These are phyloP conservation scores for Hephaestus fuliginosus DNA, from an alignment of 2,797 vertebrate species.

Conservation along the genomic window DNA sequence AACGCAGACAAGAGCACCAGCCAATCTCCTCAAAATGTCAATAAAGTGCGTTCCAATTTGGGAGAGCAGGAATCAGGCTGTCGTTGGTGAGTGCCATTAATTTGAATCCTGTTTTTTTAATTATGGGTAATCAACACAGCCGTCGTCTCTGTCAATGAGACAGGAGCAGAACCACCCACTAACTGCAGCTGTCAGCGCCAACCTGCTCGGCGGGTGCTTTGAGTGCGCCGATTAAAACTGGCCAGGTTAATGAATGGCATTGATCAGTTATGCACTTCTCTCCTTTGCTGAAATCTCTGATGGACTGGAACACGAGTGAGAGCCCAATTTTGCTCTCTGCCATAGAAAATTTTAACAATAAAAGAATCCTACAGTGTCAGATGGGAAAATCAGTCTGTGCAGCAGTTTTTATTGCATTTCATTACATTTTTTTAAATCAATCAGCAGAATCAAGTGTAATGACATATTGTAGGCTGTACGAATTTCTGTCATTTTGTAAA, in stretches of 20 bases:
- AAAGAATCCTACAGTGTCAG: not conserved
- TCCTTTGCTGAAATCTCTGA: slow-evolving; percentile 17
- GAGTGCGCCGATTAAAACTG: slow-evolving; percentile 54
- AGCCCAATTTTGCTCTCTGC: not conserved
- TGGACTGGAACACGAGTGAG: not conserved
- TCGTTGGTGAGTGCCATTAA: slow-evolving; percentile 39
- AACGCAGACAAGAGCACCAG: not conserved
- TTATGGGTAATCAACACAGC: slow-evolving; percentile 69
- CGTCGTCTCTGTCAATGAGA: slow-evolving; percentile 59
- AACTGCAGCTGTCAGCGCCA: slow-evolving; percentile 61
- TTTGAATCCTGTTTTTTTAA: slow-evolving; percentile 62
- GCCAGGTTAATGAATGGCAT: slow-evolving; percentile 67
- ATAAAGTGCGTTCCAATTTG: slow-evolving; percentile 45
- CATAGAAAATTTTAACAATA: not conserved
- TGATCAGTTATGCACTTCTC: slow-evolving; percentile 59
- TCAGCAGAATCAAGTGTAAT: not conserved
- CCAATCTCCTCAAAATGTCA: slow-evolving; percentile 22
- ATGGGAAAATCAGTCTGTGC: not conserved
- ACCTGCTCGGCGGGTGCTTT: slow-evolving; percentile 47
- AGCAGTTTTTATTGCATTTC: not conserved
- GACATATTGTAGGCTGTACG: not conserved
- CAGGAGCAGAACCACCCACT: slow-evolving; percentile 42
- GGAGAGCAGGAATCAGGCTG: slow-evolving; percentile 33
- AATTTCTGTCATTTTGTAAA: not conserved
- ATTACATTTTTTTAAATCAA: slow-evolving; percentile 13